phyloP scores from a whole-genome alignment of 2,888 invertebrate species.

The Andricus quercusramuli region DNA sequence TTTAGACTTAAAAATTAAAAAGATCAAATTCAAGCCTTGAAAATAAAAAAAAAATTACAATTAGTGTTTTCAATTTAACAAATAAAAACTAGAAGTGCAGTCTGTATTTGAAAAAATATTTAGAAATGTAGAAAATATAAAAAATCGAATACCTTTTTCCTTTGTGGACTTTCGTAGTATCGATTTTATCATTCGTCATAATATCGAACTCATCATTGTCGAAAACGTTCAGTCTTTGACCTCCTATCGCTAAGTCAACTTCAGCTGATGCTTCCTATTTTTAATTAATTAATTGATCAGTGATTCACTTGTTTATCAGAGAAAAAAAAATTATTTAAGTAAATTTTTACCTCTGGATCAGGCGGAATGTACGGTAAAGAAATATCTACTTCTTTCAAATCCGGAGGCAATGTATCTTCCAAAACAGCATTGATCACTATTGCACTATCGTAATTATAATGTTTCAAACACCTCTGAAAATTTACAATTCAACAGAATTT shows the following conservation, averaged over 20 bases:
- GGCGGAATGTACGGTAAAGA: slow-evolving; percentile 83
- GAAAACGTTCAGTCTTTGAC: slow-evolving; percentile 84
- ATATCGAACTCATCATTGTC: slow-evolving; percentile 89
- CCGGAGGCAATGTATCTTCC: slow-evolving; percentile 85
- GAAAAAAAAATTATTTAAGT: not conserved
- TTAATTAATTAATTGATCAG: not conserved
- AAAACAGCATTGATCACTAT: slow-evolving; percentile 91
- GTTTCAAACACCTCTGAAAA: slow-evolving; percentile 86
- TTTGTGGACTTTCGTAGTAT: slow-evolving; percentile 78
- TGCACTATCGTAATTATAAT: slow-evolving; percentile 87
- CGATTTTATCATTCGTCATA: slow-evolving; percentile 83
- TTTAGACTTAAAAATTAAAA: too few relatives aligned
- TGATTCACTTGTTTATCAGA: not conserved
- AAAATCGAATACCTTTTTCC: slow-evolving; percentile 78
- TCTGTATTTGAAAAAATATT: not conserved
- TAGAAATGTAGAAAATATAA: not conserved
- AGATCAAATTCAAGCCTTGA: too few relatives aligned
- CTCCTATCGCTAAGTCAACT: slow-evolving; percentile 57
- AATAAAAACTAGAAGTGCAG: too few relatives aligned
- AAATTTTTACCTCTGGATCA: slow-evolving; percentile 79
- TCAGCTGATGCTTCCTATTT: slow-evolving; percentile 61
- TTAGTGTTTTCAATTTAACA: too few relatives aligned
- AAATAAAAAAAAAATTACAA: too few relatives aligned
- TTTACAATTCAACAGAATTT: not conserved
- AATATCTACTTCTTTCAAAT: slow-evolving; percentile 79